Base-by-base conservation (phyloP, 64 coral and sea anemone species). In the Actinia equina region DNA sequence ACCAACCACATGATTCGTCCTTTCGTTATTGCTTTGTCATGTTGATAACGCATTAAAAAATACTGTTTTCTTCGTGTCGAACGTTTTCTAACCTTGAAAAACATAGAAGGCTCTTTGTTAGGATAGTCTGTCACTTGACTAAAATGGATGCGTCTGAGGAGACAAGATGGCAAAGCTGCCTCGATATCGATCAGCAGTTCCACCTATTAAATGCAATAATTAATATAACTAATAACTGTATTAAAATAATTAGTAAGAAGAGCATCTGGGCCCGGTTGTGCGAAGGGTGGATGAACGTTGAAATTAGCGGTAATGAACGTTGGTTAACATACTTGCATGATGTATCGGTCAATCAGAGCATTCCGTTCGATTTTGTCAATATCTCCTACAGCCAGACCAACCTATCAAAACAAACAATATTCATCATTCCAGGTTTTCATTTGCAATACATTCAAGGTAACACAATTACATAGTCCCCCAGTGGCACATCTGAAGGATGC, bases 361-460 rank as follows among this genome's bases (percentile, higher is more conserved):
- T 87, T 92, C 41, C 65, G 77, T 44, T 92, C 84, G 57, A 92
- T 92, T 86, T 92, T 92, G 43, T 92, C 90, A 25, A 92, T 92
- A 26, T 92, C 90, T 37, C 90, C 90, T 3, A 92, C 90, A 74
- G 90, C 90, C 22, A 92, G 74, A 92, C 90, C 90, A 83, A 92
- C 85, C 90, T 92, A 76, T 23, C 9, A 13, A 20, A 58, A 8
- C 67, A 69, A 56, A 89, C n/a, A n/a, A n/a, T n/a, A n/a, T n/a
- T n/a, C n/a, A n/a, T n/a, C n/a, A n/a, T n/a, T n/a, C n/a, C n/a
- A n/a, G n/a, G n/a, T n/a, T n/a, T 49, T 49, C 45, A 49, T 49
- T 49, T 7, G 7, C 45, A 49, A 49, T 2, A 49, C 45, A 55
- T 56, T 15, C 8, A 12, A 88, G 22, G 13, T 79, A 49, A 25